Conservation (phyloP, 1,140 invertebrate genomes). For the Eubasilissa regina region DNA sequence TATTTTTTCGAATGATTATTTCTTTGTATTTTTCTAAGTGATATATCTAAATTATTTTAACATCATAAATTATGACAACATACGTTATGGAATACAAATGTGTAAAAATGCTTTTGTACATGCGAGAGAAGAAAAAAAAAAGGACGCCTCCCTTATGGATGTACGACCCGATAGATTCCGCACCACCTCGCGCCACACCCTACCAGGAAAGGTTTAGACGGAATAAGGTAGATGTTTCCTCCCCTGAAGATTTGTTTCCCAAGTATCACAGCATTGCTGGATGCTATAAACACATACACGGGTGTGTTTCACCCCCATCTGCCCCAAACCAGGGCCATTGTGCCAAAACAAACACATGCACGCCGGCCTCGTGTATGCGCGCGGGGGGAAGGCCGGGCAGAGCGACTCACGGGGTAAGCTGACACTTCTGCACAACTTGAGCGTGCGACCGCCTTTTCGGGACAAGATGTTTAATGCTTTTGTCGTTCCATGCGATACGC, state of each 20-base stretch:
- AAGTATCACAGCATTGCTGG: conserved; percentile 31
- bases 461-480: not conserved
- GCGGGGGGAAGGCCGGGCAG: conserved; percentile 14
- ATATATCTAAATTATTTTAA: no score
- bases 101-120: no score
- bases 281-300: conserved; percentile 35
- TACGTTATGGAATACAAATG: no score
- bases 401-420: conserved; percentile 23
- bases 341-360: conserved; percentile 44
- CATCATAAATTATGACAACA: no score
- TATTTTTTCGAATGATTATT: no score
- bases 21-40: no score
- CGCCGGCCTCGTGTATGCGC: not conserved
- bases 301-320: conserved; percentile 20
- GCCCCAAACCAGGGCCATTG: conserved; percentile 18
- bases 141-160: not conserved
- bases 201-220: conserved; percentile 15
- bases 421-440: conserved; percentile 30
- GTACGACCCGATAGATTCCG: conserved; percentile 4
- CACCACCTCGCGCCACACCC: conserved; percentile 1
- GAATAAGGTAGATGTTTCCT: conserved; percentile 11
- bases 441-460: conserved; percentile 20
- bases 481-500: not conserved
- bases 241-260: conserved; percentile 41
- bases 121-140: no score